Base-by-base conservation (phyloP, 2,888 invertebrate species). In the Bembecia ichneumoniformis region DNA sequence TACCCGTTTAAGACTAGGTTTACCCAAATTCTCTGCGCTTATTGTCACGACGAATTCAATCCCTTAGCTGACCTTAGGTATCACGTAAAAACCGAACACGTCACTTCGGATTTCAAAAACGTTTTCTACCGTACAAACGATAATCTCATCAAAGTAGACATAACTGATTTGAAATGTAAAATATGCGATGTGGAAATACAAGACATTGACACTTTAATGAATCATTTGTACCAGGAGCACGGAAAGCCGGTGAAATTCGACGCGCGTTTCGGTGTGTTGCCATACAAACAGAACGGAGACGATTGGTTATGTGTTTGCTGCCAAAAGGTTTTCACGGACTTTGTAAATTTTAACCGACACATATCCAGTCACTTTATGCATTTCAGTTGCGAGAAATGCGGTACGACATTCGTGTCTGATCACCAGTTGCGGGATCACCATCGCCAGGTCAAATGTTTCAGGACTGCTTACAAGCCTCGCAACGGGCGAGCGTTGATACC, bases 1-100 rank as follows among this genome's bases (percentile, higher is more conserved):
- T 81, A 75, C 53, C 84, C 86, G 0, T 87, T 87, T 62, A 84
- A 82, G 68, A 81, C 82, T 43, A 68, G 84, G 11, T 82, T 81
- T 55, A 80, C 75, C 58, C 82, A 81, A 60, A 83, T 87, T 50
- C 65, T 82, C 3, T 87, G 87, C 57, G 76, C 80, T 0, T 82
- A 79, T 55, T 87, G 87, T 48, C 82, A 79, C 52, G 79, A 79
- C 10, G 78, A 80, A 53, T 81, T 68, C 55, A 75, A 73, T 45
- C 64, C 72, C 2, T 59, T 86, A 3, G 54, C 70, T 0, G 71
- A 73, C 48, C 64, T 87, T 10, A 68, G 82, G 52, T 66, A 64
- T 43, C 87, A 87, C 49, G 80, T 81, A 76, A 71, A 68, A 61
- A 61, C 60, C 0, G 77, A 78, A 51, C 87, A 87, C 47, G 49